Conservation (phyloP, 2,797 vertebrate species). For the Clarias fuscus region DNA sequence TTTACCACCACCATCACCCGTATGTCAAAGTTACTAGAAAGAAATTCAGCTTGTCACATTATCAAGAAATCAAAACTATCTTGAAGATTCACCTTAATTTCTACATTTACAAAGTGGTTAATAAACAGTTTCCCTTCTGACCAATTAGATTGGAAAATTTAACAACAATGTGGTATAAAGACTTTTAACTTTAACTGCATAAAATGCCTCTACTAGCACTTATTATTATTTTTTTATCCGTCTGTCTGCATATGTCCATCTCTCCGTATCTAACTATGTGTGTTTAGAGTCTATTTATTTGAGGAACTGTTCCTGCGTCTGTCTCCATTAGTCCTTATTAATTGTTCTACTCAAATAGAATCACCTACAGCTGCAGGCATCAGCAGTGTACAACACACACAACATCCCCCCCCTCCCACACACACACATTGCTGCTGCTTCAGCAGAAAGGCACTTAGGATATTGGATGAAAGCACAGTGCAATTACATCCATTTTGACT, state of each 20-base stretch:
- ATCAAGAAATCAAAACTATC: too few species aligned
- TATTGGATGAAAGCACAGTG: constrained; percentile 7
- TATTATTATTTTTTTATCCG: neutral
- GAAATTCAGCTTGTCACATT: too few species aligned
- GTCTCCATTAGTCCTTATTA: constrained; percentile 42
- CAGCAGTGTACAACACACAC: neutral
- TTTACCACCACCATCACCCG: neutral
- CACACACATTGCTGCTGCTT: constrained; percentile 15
- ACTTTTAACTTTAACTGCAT: neutral
- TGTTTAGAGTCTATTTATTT: neutral
- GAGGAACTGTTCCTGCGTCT: neutral
- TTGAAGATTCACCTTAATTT: too few species aligned
- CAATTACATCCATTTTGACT: constrained; percentile 10
- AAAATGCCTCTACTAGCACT: neutral
- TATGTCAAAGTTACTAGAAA: too few species aligned
- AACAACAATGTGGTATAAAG: neutral
- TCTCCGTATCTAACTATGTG: neutral
- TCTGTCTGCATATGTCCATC: neutral
- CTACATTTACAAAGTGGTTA: neutral
- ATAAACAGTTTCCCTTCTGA: neutral
- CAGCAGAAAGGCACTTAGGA: constrained; percentile 48
- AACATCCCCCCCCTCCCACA: neutral
- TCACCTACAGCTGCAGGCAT: constrained; percentile 17
- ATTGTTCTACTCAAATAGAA: constrained; percentile 34
- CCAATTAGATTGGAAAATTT: neutral